phyloP scores from a whole-genome alignment of 2,113 vertebrate genomes.

The Apistogramma diplotaenia region DNA sequence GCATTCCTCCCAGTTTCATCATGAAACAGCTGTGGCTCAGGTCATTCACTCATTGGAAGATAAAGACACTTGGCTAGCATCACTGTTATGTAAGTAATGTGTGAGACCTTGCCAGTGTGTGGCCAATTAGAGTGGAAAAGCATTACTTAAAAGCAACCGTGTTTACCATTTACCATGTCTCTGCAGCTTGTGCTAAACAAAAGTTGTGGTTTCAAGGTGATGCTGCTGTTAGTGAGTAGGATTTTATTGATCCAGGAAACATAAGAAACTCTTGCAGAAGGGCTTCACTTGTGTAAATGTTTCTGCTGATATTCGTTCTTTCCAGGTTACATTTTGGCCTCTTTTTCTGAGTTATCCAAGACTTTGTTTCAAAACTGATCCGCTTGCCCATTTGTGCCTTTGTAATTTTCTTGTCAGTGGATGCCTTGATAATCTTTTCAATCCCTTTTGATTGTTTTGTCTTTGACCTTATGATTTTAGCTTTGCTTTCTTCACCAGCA shows the following conservation, averaged over 20 bases:
- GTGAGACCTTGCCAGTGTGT: background rate
- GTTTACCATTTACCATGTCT: background rate
- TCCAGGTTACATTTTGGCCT: background rate
- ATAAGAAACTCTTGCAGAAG: background rate
- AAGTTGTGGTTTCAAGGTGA: background rate
- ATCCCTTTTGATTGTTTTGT: constrained; percentile 7
- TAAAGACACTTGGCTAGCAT: background rate
- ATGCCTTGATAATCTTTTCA: constrained; percentile 11
- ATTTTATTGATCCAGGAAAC: background rate
- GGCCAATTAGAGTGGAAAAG: background rate
- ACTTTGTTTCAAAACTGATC: constrained; percentile 2
- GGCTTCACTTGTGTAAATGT: background rate
- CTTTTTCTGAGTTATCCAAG: constrained; percentile 15
- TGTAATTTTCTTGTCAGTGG: background rate
- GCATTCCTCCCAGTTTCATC: background rate
- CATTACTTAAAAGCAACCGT: background rate
- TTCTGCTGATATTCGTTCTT: background rate
- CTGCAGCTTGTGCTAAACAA: background rate
- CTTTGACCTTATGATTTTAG: constrained; percentile 8
- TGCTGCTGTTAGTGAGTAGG: background rate
- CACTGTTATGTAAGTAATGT: background rate
- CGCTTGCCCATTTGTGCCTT: background rate
- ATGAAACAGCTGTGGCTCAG: background rate
- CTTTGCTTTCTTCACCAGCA: background rate
- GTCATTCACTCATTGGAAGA: background rate